These are phyloP conservation scores for Hippocampus zosterae DNA, from an alignment of 2,113 vertebrate genomes.

Conservation along the genomic window DNA sequence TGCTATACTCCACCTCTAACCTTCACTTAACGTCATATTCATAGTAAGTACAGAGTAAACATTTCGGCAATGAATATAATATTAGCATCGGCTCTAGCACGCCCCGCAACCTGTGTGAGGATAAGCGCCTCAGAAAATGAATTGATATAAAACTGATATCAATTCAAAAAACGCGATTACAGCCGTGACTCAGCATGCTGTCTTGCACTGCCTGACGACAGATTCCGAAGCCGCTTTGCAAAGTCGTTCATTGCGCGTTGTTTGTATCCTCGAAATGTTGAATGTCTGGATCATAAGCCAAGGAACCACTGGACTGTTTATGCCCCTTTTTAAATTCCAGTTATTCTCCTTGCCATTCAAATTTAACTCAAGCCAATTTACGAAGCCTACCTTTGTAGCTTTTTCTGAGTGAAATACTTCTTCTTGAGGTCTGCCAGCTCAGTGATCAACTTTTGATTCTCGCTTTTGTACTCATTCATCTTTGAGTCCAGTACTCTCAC, in stretches of 20 bases:
- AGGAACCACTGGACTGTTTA: no score
- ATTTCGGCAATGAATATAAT: neutral
- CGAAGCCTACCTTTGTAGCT: conserved; percentile 20
- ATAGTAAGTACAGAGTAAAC: no score
- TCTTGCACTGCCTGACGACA: neutral
- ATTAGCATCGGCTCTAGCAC: neutral
- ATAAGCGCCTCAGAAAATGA: no score
- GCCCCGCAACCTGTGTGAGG: no score
- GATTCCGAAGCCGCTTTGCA: neutral
- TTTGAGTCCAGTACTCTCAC: conserved; percentile 46
- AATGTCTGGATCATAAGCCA: neutral
- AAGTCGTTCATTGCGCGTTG: neutral
- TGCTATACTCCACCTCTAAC: no score
- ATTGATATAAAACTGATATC: no score
- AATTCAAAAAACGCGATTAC: neutral
- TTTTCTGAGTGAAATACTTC: conserved; percentile 61
- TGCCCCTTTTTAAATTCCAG: no score
- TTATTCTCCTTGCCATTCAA: neutral
- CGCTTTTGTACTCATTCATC: conserved; percentile 53
- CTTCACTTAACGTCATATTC: no score
- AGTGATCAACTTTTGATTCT: conserved; percentile 46
- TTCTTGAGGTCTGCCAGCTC: conserved; percentile 57
- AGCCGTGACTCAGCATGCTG: neutral
- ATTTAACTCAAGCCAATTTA: no score
- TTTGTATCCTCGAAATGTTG: neutral